phyloP scores from a whole-genome alignment of 92 coral and sea anemone genomes.

The Siderastrea radians region DNA sequence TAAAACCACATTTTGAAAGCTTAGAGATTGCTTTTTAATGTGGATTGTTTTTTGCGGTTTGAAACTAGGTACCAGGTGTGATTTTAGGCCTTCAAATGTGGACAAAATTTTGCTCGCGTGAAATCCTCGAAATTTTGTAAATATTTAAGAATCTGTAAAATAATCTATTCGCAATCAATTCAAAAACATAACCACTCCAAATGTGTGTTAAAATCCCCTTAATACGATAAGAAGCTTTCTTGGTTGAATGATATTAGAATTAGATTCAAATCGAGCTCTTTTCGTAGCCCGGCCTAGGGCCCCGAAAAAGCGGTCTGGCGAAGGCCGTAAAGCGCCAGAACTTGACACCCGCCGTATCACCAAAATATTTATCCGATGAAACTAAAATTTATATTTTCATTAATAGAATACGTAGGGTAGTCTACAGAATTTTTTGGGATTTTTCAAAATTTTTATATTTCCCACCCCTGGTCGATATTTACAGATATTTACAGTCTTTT shows the following conservation, averaged over 20 bases:
- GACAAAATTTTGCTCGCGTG: conserved; percentile 14
- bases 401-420: conserved; percentile 20
- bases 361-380: conserved; percentile 23
- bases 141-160: conserved; percentile 12
- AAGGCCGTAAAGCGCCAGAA: conserved; percentile 18
- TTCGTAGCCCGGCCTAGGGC: conserved; percentile 18
- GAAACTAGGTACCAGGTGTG: no score
- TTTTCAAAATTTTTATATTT: conserved; percentile 16
- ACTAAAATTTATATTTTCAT: conserved; percentile 21
- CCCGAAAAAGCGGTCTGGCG: conserved; percentile 16
- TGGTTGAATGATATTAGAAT: conserved; percentile 23
- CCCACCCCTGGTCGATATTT: conserved; percentile 24
- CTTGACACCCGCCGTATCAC: conserved; percentile 22
- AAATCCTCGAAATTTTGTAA: conserved; percentile 9
- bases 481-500: not conserved
- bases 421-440: conserved; percentile 21
- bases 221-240: conserved; percentile 13
- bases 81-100: conserved; percentile 13
- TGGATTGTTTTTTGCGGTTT: no score
- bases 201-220: conserved; percentile 6
- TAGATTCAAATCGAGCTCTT: conserved; percentile 17
- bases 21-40: no score
- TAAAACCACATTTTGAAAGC: no score
- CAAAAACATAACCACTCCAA: not conserved
- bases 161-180: conserved; percentile 1